These are phyloP conservation scores for Mycetomoellerius zeteki DNA, from an alignment of 1,140 invertebrate genomes.

Conservation along the genomic window DNA sequence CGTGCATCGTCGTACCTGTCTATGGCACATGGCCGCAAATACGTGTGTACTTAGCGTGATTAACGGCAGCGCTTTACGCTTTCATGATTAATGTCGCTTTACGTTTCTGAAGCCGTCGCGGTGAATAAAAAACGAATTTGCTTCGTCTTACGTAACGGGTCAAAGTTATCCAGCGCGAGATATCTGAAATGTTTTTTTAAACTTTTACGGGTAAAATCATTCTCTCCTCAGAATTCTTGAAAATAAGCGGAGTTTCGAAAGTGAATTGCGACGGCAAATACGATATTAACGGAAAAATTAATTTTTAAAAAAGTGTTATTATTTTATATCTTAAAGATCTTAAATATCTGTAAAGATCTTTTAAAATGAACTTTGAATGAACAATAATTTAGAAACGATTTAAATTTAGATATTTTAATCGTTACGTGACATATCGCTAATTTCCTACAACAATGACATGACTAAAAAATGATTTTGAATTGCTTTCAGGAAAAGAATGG, in stretches of 20 bases:
- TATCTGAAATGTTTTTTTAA: neutral
- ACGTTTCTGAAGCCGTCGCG: constrained; percentile 8
- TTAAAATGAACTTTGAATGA: neutral
- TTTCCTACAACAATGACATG: too few relatives aligned
- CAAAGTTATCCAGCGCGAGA: constrained; percentile 14
- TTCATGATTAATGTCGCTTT: constrained; percentile 38
- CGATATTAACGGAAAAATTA: neutral
- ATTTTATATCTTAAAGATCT: neutral
- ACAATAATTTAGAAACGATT: neutral
- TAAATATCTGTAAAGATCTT: neutral
- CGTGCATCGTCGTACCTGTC: neutral
- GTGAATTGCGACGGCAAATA: neutral
- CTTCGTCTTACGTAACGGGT: constrained; percentile 27
- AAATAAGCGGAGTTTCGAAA: neutral
- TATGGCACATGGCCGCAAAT: constrained; percentile 20
- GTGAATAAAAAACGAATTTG: constrained; percentile 28
- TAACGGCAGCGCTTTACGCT: constrained; percentile 29
- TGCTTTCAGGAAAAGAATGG: too few relatives aligned
- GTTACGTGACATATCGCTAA: too few relatives aligned
- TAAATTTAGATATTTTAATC: neutral
- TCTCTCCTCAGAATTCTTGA: neutral
- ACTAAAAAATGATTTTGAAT: too few relatives aligned
- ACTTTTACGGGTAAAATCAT: constrained; percentile 9
- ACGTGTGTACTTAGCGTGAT: constrained; percentile 45
- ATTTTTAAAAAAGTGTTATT: neutral